Base-by-base conservation (phyloP, 2,797 vertebrate species). In the Pantherophis vulpinus region DNA sequence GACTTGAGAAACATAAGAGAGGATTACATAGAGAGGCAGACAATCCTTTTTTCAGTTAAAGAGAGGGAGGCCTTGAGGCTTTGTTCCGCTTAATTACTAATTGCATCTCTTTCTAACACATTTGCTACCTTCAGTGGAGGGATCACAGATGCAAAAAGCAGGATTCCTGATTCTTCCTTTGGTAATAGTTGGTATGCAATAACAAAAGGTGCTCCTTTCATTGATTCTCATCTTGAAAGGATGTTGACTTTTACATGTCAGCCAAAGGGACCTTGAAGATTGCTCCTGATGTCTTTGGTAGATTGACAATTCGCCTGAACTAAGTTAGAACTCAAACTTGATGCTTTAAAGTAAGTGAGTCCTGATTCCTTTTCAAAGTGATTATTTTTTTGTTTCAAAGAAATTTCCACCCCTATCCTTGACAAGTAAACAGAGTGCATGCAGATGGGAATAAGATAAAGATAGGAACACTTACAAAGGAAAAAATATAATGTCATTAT, bases 21-120 rank as follows among this genome's bases (percentile, higher is more conserved):
- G 47, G 55, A 94, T 92, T 96, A 66, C 70, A 37, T 93, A 95
- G 93, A 88, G 93, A 94, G 63, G 79, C 92, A 93, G 79, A 93
- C 74, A 89, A 94, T 32, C 87, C 94, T 90, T 63, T 93, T 91
- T 12, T 94, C 93, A 93, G 89, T 90, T 91, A 59, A 29, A 90
- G 1, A 59, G 66, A 90, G 2, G 11, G 47, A 89, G 42, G 93
- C 88, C 37, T n/a, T 0, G 91, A 87, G 91, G 42, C 27, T 95
- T 92, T 59, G 90, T 66, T 95, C 66, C 55, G 0, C 89, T 87
- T 86, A 70, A 29, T 42, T 89, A 23, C 74, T 74, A 90, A 91
- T 94, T 55, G 29, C 25, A 88, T 91, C 14, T 66, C n/a, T 95
- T 94, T 89, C 92, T 86, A 54, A 88, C 8, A 89, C 47, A 16